Evolutionary conservation across 2,113 vertebrate species (phyloP).

Genomic region (Ammodramus savannarum): DNA sequence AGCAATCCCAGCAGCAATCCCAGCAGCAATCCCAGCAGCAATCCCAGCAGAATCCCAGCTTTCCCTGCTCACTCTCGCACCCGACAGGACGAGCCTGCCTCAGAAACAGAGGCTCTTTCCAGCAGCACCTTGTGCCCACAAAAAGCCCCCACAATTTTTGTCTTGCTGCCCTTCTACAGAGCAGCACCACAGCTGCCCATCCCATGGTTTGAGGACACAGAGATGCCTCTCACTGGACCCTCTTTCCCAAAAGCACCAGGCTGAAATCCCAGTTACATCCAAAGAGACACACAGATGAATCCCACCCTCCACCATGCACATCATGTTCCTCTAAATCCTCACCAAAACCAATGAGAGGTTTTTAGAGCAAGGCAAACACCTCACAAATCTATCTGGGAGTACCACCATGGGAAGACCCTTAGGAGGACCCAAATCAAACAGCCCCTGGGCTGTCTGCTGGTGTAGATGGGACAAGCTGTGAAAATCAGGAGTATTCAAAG

Average conservation of each 20-base stretch:
- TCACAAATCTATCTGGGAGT: rapidly evolving
- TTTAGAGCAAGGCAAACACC: neutral
- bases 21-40: rapidly evolving
- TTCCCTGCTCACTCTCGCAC: rapidly evolving
- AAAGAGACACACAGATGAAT: neutral
- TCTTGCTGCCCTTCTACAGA: neutral
- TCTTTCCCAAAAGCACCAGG: neutral
- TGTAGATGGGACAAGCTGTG: neutral
- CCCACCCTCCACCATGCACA: neutral
- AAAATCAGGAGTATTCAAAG: neutral
- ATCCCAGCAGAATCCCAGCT: too few relatives aligned
- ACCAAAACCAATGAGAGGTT: neutral
- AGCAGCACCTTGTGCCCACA: neutral
- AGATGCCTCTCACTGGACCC: rapidly evolving
- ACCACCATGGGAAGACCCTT: neutral
- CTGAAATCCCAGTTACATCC: neutral
- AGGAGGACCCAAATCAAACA: neutral
- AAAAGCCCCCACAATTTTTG: neutral
- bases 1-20: rapidly evolving
- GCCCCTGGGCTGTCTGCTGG: neutral
- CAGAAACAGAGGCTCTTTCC: rapidly evolving
- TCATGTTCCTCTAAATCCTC: neutral
- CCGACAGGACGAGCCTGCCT: rapidly evolving
- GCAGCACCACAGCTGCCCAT: neutral
- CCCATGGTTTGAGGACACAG: rapidly evolving